Base-by-base conservation (phyloP, 2,888 invertebrate genomes). In the Drosophila fungiperda region DNA sequence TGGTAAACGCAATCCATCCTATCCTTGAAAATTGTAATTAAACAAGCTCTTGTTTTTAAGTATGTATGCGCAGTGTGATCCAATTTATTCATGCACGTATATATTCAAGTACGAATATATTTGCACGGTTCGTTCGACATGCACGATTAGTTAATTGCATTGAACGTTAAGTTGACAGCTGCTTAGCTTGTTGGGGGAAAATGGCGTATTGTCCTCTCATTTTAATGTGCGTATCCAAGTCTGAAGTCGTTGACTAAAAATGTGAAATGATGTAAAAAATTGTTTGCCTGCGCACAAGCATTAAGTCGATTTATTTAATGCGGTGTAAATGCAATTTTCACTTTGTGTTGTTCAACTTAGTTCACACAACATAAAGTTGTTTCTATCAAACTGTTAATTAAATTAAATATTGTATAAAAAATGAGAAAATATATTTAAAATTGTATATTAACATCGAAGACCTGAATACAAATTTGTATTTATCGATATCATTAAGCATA, bases 21-120 rank as follows among this genome's bases (percentile, higher is more conserved):
- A 59, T 59, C 50, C 42, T 58, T 48, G 69, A 73, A 63, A 75
- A 79, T 66, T 75, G 67, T 72, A 72, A 69, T 78, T 75, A 72
- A 79, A 68, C n/a, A 57, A 45, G 48, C 52, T 20, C 26, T 38
- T 53, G 54, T 53, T 49, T 33, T 23, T 8, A 42, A 68, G 52
- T 49, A 65, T 64, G 72, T 79, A 75, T 63, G 68, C 60, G 71
- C 63, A 61, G 17, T 52, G 61, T 50, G n/a, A 26, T 9, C 5
- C 11, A 17, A 6, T 49, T 15, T 11, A 5, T 42, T 49, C 17
- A 54, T 29, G n/a, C n/a, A 49, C 12, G 17, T 23, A 26, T 32
- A 17, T 42, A 5, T 32, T 3, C 20, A 23, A 23, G 29, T n/a
- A 29, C 26, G 12, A 7, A 29, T n/a, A n/a, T 26, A 12, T n/a